Percentiles rank a stretch among this genome's conserved stretches.
Conservation (phyloP, 2,113 vertebrate species). For the Riparia riparia region DNA sequence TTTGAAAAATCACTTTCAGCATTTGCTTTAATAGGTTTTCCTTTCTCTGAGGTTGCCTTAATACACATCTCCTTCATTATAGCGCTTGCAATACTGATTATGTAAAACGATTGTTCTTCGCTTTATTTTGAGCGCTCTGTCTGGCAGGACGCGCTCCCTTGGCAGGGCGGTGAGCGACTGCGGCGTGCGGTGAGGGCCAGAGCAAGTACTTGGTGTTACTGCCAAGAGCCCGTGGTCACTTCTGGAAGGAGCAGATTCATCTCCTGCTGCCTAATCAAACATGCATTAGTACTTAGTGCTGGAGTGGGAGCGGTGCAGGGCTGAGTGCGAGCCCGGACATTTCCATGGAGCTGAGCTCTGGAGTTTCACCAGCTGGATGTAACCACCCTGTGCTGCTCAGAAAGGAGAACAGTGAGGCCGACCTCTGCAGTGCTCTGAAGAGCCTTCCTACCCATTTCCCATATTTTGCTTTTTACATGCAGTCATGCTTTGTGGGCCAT, state of each 20-base stretch:
- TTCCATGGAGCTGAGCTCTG: constrained; percentile 2
- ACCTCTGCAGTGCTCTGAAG: background rate
- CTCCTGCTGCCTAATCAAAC: constrained; percentile 58
- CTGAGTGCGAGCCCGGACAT: background rate
- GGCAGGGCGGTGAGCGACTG: constrained; percentile 31
- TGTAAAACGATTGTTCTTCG: background rate
- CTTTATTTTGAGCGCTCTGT: background rate
- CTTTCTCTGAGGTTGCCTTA: background rate
- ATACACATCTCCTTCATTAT: background rate
- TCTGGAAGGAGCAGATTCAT: constrained; percentile 49
- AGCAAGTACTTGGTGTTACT: constrained; percentile 51
- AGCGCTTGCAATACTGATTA: background rate
- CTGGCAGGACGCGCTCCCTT: constrained; percentile 33
- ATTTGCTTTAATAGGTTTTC: background rate
- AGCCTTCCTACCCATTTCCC: background rate
- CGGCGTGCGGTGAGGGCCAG: constrained; percentile 20
- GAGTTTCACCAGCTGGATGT: background rate
- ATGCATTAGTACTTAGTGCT: constrained; percentile 4
- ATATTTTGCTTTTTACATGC: background rate
- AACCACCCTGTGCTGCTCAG: background rate
- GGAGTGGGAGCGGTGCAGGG: background rate
- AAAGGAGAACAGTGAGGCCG: background rate
- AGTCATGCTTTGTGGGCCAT: background rate
- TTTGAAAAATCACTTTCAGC: background rate
- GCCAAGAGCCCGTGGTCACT: constrained; percentile 68